phyloP scores from a whole-genome alignment of 2,113 vertebrate species.

The Hyperopisus bebe region DNA sequence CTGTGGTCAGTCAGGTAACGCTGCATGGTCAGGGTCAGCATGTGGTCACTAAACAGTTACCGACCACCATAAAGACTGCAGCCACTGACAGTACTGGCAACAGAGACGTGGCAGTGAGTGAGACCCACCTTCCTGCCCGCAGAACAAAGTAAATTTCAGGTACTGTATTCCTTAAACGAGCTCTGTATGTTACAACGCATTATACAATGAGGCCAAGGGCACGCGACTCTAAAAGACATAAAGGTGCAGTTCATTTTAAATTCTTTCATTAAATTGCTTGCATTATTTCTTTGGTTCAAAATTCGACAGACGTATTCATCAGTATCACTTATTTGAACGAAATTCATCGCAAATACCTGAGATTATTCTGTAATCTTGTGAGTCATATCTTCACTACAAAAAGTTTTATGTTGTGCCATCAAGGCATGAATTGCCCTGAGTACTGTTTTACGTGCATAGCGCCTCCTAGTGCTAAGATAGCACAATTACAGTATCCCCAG shows the following conservation, averaged over 20 bases:
- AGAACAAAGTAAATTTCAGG: background rate
- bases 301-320: background rate
- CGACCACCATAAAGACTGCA: background rate
- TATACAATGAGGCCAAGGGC: background rate
- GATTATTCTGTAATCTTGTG: background rate
- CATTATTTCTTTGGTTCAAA: background rate
- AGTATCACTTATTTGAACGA: background rate
- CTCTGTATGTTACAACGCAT: background rate
- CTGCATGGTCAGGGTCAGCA: too few species aligned
- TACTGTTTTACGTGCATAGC: background rate
- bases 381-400: background rate
- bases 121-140: background rate
- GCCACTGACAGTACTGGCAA: background rate
- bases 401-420: background rate
- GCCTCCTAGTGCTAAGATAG: slow-evolving; percentile 7
- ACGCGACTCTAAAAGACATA: background rate
- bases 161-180: background rate
- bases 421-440: background rate
- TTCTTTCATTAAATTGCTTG: background rate
- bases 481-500: background rate
- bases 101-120: background rate
- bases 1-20: too few species aligned
- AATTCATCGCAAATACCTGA: background rate
- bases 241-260: background rate
- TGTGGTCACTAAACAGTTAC: background rate